Percentiles rank a stretch among this genome's conserved stretches.
phyloP scores from a whole-genome alignment of 2,888 invertebrate species.

The Spisula subtruncata region DNA sequence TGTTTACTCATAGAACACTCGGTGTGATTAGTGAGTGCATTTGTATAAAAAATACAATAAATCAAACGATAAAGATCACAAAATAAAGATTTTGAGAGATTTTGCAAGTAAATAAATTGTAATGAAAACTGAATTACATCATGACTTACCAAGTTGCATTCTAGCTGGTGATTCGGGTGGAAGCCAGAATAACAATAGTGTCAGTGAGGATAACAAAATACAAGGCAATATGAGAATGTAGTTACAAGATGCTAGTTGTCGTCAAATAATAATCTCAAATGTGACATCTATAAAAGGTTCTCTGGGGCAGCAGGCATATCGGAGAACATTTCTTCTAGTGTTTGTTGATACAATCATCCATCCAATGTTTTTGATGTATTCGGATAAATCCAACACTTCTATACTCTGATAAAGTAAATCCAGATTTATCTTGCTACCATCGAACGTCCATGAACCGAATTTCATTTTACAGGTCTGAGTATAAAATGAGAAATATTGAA shows the following conservation, averaged over 20 bases:
- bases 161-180: constrained; percentile 88
- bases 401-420: constrained; percentile 70
- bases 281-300: constrained; percentile 87
- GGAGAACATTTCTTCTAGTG: constrained; percentile 84
- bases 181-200: constrained; percentile 88
- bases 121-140: background rate
- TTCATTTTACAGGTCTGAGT: constrained; percentile 87
- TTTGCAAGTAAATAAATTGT: no score
- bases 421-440: constrained; percentile 85
- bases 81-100: no score
- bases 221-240: constrained; percentile 88
- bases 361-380: constrained; percentile 87
- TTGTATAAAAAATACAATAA: no score
- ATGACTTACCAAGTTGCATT: constrained; percentile 86
- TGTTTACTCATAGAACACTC: no score
- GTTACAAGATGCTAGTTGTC: constrained; percentile 86
- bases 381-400: constrained; percentile 82
- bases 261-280: constrained; percentile 84
- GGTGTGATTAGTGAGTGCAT: no score
- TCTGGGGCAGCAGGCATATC: constrained; percentile 86
- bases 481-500: constrained; percentile 87
- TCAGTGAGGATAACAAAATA: constrained; percentile 87
- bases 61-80: no score
- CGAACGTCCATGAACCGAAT: constrained; percentile 88
- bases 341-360: constrained; percentile 86